These are phyloP conservation scores for Micronycteris hirsuta DNA, from an alignment of 2,113 vertebrate species.

Conservation along the genomic window DNA sequence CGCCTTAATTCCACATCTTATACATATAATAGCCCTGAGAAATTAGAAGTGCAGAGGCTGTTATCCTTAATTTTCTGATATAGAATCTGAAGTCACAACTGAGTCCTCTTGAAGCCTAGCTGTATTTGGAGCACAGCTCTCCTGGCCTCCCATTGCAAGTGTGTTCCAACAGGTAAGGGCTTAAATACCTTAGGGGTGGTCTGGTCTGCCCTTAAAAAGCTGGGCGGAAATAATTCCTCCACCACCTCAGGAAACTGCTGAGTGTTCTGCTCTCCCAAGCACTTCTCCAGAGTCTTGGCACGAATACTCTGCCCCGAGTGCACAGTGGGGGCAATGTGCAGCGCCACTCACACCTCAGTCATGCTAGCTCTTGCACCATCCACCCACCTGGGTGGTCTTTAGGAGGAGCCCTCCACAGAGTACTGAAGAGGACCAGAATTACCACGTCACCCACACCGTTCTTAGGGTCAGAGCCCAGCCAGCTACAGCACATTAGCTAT, in stretches of 20 bases:
- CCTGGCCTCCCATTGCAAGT: background rate
- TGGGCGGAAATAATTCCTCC: background rate
- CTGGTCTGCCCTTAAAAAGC: background rate
- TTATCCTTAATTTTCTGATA: background rate
- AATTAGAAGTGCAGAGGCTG: background rate
- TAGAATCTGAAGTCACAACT: background rate
- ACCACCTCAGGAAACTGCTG: background rate
- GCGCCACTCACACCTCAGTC: rapidly evolving
- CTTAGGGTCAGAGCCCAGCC: constrained; percentile 26
- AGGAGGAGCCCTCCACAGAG: background rate
- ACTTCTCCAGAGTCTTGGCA: background rate
- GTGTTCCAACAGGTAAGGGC: background rate
- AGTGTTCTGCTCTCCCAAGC: background rate
- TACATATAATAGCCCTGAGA: background rate
- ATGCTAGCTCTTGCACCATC: background rate
- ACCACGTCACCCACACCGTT: constrained; percentile 17
- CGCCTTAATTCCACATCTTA: background rate
- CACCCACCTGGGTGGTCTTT: constrained; percentile 42
- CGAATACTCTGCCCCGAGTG: background rate
- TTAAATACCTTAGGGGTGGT: background rate
- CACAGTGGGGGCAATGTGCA: rapidly evolving
- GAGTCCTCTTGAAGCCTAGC: background rate
- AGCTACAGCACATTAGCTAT: constrained; percentile 39
- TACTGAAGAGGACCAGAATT: constrained; percentile 21
- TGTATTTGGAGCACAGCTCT: background rate